These are phyloP conservation scores for Bombycilla garrulus DNA, from an alignment of 2,113 vertebrate genomes.

Conservation along the genomic window DNA sequence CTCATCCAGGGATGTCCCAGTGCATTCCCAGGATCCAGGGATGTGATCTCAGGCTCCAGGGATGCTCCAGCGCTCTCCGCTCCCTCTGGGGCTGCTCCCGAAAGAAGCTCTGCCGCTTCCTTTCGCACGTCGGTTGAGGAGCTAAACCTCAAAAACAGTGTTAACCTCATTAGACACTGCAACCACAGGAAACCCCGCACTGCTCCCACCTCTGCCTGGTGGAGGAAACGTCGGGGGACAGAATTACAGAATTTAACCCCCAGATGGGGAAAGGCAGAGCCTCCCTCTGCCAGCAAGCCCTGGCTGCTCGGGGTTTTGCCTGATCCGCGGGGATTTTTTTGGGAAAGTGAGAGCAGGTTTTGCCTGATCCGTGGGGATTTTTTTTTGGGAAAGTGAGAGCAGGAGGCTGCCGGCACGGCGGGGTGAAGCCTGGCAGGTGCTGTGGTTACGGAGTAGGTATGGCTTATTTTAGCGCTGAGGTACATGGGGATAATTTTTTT, in stretches of 20 bases:
- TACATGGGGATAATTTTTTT: too few species aligned
- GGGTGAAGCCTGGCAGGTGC: accelerated
- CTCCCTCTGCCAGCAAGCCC: background rate
- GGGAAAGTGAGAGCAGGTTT: background rate
- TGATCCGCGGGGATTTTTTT: accelerated
- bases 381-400: background rate
- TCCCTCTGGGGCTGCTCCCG: too few species aligned
- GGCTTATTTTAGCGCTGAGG: too few species aligned
- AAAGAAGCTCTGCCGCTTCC: too few species aligned
- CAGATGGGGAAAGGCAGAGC: background rate
- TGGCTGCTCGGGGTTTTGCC: accelerated
- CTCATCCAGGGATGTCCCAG: background rate
- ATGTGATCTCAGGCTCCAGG: accelerated
- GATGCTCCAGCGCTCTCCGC: too few species aligned
- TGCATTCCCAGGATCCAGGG: background rate
- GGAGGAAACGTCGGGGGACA: background rate
- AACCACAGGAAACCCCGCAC: slow-evolving; percentile 53
- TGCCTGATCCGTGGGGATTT: accelerated
- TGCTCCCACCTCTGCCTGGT: background rate
- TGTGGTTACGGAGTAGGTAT: too few species aligned
- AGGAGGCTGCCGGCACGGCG: accelerated
- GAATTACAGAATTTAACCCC: background rate
- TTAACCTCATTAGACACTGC: slow-evolving; percentile 38
- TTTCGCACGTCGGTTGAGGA: too few species aligned
- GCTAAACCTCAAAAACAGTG: background rate